Percentiles rank a stretch among this genome's conserved stretches.
Conservation (phyloP, 2,113 vertebrate genomes). For the Theristicus caerulescens region DNA sequence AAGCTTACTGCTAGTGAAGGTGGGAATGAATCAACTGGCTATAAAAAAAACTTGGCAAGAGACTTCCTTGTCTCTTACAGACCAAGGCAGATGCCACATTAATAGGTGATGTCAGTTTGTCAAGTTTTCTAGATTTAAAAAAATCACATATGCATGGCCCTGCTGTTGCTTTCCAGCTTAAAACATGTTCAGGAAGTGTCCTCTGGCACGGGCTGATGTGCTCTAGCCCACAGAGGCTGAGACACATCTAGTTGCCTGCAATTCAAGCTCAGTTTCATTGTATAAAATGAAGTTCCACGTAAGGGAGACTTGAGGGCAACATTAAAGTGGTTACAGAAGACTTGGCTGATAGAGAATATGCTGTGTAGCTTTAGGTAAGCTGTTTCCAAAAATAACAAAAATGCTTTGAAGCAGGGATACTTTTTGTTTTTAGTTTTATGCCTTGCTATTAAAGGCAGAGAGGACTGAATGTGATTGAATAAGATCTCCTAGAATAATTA, state of each 20-base stretch:
- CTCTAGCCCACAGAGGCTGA: accelerated
- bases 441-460: background rate
- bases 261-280: background rate
- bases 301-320: background rate
- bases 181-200: background rate
- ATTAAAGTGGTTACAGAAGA: background rate
- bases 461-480: background rate
- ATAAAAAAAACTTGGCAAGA: too few relatives aligned
- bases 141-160: background rate
- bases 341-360: background rate
- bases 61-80: background rate
- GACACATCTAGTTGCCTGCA: background rate
- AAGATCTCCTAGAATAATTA: background rate
- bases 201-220: background rate
- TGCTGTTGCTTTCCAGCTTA: background rate
- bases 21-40: background rate
- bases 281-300: background rate
- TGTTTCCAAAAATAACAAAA: background rate
- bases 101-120: background rate
- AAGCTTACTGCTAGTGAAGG: background rate
- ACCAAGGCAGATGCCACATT: too few relatives aligned
- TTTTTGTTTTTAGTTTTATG: background rate
- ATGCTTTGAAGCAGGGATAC: background rate
- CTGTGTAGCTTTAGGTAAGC: background rate
- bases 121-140: background rate